Percentiles rank a stretch among this genome's conserved stretches.
phyloP scores from a whole-genome alignment of 2,797 vertebrate genomes.

The Xiphorhynchus erythropygius region DNA sequence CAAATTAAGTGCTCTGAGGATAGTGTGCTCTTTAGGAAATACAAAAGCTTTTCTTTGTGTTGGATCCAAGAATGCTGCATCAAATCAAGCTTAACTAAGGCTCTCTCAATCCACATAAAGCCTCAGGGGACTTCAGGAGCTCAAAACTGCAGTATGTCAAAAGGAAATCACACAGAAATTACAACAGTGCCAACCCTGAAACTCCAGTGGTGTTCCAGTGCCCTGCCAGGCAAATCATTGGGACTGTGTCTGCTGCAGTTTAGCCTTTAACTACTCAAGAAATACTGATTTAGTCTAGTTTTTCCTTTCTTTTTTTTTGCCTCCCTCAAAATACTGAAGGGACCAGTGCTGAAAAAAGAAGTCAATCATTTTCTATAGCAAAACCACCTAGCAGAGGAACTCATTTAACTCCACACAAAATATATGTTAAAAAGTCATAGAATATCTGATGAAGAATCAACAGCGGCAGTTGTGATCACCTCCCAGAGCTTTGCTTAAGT shows the following conservation, averaged over 20 bases:
- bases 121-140: background rate
- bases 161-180: background rate
- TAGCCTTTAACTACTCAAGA: background rate
- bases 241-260: background rate
- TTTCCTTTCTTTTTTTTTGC: background rate
- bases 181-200: background rate
- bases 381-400: background rate
- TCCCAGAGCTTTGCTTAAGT: background rate
- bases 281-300: background rate
- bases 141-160: background rate
- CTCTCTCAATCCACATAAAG: background rate
- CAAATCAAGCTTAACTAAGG: slow-evolving; percentile 50
- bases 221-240: background rate
- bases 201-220: background rate
- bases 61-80: background rate
- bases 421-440: rapidly evolving
- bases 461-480: background rate
- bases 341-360: rapidly evolving
- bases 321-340: background rate
- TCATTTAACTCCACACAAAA: background rate
- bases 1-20: background rate
- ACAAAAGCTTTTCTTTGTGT: slow-evolving; percentile 37
- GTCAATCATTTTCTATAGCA: background rate
- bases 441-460: background rate
- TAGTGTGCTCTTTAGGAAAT: slow-evolving; percentile 8